Evolutionary conservation across 2,113 vertebrate species (phyloP).

Genomic region (Echinops telfairi): DNA sequence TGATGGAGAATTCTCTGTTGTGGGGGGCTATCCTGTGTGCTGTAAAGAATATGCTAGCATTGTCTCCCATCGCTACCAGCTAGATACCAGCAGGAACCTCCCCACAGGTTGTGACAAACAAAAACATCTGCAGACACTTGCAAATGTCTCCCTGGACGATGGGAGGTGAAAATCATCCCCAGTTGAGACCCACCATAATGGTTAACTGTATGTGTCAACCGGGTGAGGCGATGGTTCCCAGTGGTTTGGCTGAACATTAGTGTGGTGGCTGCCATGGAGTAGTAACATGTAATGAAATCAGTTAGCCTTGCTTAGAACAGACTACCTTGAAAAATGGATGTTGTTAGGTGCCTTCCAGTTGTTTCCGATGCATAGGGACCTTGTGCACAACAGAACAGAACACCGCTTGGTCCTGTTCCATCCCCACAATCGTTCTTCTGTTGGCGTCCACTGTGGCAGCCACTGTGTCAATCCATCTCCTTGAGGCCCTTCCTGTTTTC

Average conservation of each 20-base stretch:
- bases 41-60: no score
- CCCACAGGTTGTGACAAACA: neutral
- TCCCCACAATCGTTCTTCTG: no score
- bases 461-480: no score
- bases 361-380: no score
- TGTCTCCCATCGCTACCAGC: no score
- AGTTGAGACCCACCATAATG: neutral
- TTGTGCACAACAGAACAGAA: no score
- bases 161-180: neutral
- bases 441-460: no score
- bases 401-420: no score
- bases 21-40: no score
- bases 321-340: neutral
- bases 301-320: neutral
- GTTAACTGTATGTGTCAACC: neutral
- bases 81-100: neutral
- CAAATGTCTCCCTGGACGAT: neutral
- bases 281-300: neutral
- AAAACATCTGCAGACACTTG: neutral
- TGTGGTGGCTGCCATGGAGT: neutral
- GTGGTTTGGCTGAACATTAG: neutral
- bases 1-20: neutral
- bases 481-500: no score
- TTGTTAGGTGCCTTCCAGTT: no score
- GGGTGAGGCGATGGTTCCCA: neutral